Percentiles rank a stretch among this genome's conserved stretches.
Evolutionary conservation across 1,140 invertebrate genomes (phyloP).

Genomic region (Adelges cooleyi): DNA sequence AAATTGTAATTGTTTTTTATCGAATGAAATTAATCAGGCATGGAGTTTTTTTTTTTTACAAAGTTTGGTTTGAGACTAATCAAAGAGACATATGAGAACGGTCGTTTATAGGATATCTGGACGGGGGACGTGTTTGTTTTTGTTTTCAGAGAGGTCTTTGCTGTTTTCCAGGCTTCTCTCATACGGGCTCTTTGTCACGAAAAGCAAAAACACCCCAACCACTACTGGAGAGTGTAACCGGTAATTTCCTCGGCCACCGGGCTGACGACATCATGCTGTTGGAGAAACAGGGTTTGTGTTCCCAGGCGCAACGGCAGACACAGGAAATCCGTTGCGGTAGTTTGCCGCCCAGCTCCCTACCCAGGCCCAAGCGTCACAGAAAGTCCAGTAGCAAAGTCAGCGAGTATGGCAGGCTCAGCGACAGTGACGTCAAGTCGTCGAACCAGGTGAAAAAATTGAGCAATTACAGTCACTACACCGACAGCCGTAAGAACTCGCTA

Average conservation of each 20-base stretch:
- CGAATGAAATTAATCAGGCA: constrained; percentile 20
- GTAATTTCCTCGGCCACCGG: constrained; percentile 37
- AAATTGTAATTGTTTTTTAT: too few relatives aligned
- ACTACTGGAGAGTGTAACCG: constrained; percentile 61
- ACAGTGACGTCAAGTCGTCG: constrained; percentile 30
- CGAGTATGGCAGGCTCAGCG: constrained; percentile 34
- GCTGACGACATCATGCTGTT: constrained; percentile 58
- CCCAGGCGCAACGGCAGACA: constrained; percentile 57
- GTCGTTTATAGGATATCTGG: constrained; percentile 14
- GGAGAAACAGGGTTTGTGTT: constrained; percentile 62
- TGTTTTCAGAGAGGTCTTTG: constrained; percentile 62
- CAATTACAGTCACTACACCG: constrained; percentile 29
- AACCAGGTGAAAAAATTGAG: constrained; percentile 30
- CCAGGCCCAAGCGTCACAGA: constrained; percentile 49
- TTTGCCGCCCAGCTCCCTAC: constrained; percentile 53
- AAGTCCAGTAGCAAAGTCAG: constrained; percentile 37
- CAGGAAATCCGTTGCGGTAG: constrained; percentile 41
- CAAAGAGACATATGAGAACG: neutral
- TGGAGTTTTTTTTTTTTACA: constrained; percentile 8
- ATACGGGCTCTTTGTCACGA: constrained; percentile 65
- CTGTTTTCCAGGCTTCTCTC: constrained; percentile 77
- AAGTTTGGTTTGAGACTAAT: constrained; percentile 17
- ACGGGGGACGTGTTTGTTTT: constrained; percentile 33
- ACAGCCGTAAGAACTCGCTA: constrained; percentile 30
- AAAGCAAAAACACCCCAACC: constrained; percentile 71